These are phyloP conservation scores for Clepsis dumicolana DNA, from an alignment of 2,888 invertebrate genomes.

Conservation along the genomic window DNA sequence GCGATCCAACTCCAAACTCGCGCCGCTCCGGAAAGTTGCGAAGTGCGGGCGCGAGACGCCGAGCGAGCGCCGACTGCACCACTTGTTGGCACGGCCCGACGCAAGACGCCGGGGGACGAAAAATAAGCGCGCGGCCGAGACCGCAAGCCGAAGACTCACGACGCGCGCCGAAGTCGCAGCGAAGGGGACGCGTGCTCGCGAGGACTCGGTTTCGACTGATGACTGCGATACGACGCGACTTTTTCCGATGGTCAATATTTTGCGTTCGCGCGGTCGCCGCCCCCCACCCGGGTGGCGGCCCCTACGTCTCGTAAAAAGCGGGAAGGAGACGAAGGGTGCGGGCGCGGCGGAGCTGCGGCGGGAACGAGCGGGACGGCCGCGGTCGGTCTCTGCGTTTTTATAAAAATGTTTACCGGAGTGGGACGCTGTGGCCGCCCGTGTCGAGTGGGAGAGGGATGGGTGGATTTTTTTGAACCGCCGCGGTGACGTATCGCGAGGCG, in stretches of 20 bases:
- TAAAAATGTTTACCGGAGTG: slow-evolving; percentile 81
- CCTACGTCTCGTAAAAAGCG: slow-evolving; percentile 87
- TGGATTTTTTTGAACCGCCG: slow-evolving; percentile 83
- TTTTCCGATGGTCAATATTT: slow-evolving; percentile 88
- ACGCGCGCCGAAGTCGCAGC: slow-evolving; percentile 78
- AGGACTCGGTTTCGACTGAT: slow-evolving; percentile 86
- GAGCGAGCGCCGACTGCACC: slow-evolving; percentile 75
- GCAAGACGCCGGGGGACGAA: slow-evolving; percentile 81
- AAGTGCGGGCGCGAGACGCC: slow-evolving; percentile 80
- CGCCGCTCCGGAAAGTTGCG: slow-evolving; percentile 76
- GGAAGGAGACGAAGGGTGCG: slow-evolving; percentile 85
- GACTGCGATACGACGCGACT: slow-evolving; percentile 87
- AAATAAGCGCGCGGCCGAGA: slow-evolving; percentile 76
- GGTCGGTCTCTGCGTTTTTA: slow-evolving; percentile 85
- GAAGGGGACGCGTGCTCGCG: slow-evolving; percentile 79
- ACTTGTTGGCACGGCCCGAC: slow-evolving; percentile 78
- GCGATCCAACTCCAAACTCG: slow-evolving; percentile 70
- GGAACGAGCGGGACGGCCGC: slow-evolving; percentile 84
- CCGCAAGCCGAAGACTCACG: slow-evolving; percentile 84
- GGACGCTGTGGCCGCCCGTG: slow-evolving; percentile 64
- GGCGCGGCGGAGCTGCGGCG: slow-evolving; percentile 72
- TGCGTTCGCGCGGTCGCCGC: slow-evolving; percentile 86
- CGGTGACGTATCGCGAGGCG: slow-evolving; percentile 84
- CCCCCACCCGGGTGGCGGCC: slow-evolving; percentile 82
- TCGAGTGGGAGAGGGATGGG: slow-evolving; percentile 77